A percentile compares a stretch with the other conserved stretches of the same genome.
phyloP scores from a whole-genome alignment of 2,888 invertebrate genomes.

The Erebia palarica region DNA sequence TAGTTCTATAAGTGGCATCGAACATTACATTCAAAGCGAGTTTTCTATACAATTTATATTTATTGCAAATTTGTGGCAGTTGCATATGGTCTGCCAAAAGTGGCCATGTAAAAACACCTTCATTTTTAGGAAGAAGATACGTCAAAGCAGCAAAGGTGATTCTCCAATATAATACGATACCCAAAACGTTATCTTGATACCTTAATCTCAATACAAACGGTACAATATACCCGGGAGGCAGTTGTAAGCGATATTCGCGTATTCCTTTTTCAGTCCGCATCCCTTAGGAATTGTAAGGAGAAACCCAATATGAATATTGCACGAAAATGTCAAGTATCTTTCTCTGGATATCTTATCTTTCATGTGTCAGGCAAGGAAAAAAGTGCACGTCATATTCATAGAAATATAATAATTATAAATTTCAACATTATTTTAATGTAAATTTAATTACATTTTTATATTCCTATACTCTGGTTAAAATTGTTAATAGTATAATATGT shows the following conservation, averaged over 20 bases:
- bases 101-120: too few relatives aligned
- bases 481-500: too few relatives aligned
- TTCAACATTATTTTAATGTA: too few relatives aligned
- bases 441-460: too few relatives aligned
- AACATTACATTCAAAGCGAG: too few relatives aligned
- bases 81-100: too few relatives aligned
- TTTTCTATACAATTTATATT: too few relatives aligned
- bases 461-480: too few relatives aligned
- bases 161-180: constrained; percentile 3
- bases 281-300: constrained; percentile 30
- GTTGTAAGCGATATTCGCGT: constrained; percentile 34
- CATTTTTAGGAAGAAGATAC: background rate
- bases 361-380: background rate
- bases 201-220: constrained; percentile 27
- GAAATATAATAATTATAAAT: too few relatives aligned
- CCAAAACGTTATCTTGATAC: constrained; percentile 13
- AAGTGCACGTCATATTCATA: background rate
- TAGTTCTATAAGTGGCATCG: too few relatives aligned
- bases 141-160: constrained; percentile 8
- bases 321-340: constrained; percentile 19
- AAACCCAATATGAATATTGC: constrained; percentile 30
- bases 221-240: constrained; percentile 18
- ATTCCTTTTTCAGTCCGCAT: constrained; percentile 29
- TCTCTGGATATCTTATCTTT: constrained; percentile 6
- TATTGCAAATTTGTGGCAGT: too few relatives aligned